A percentile compares a stretch with the other conserved stretches of the same genome.
phyloP scores from a whole-genome alignment of 1,140 invertebrate species.

The Ooceraea biroi region DNA sequence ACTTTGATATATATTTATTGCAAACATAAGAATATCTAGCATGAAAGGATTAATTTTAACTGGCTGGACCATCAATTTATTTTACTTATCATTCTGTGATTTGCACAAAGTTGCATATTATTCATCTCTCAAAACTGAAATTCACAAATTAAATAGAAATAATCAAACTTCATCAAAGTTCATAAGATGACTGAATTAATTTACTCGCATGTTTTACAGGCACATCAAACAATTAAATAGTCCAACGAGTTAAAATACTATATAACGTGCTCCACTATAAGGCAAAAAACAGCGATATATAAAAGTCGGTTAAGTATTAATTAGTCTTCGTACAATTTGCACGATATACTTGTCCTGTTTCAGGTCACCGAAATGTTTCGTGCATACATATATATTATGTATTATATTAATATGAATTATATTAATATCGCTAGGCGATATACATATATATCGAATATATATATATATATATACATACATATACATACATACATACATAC shows the following conservation, averaged over 20 bases:
- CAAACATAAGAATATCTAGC: slow-evolving; percentile 16
- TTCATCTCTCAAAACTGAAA: not conserved
- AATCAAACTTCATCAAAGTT: not conserved
- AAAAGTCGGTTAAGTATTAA: slow-evolving; percentile 41
- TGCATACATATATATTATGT: slow-evolving; percentile 11
- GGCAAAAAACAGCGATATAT: slow-evolving; percentile 11
- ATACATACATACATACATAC: not conserved
- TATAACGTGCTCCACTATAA: slow-evolving; percentile 15
- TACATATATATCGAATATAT: slow-evolving; percentile 18
- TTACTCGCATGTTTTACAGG: not conserved
- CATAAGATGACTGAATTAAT: not conserved
- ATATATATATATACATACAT: not conserved
- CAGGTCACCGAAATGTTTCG: slow-evolving; percentile 28
- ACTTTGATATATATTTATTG: not conserved
- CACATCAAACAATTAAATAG: not conserved
- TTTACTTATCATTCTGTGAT: not conserved
- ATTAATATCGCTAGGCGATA: slow-evolving; percentile 7
- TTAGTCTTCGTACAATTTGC: slow-evolving; percentile 39
- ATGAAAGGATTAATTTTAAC: slow-evolving; percentile 15
- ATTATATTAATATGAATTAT: slow-evolving; percentile 28
- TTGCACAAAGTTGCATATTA: not conserved
- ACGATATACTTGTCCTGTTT: slow-evolving; percentile 37
- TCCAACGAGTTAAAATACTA: slow-evolving; percentile 25
- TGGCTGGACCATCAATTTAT: not conserved
- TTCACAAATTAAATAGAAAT: slow-evolving; percentile 19